phyloP scores from a whole-genome alignment of 2,113 vertebrate species.

The Corythaixoides concolor region DNA sequence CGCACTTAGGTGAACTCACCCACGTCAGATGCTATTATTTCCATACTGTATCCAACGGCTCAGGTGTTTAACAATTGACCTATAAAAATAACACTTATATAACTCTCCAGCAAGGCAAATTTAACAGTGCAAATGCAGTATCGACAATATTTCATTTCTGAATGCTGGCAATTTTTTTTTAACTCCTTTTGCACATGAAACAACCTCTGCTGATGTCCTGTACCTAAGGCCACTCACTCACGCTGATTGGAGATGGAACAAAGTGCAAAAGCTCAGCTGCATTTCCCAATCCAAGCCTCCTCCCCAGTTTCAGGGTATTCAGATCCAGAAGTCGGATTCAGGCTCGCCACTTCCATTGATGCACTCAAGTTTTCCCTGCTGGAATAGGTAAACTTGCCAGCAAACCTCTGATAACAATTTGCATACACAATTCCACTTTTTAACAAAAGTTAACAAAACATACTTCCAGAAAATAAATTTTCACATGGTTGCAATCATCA shows the following conservation, averaged over 20 bases:
- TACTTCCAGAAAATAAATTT: slow-evolving; percentile 42
- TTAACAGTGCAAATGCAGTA: slow-evolving; percentile 48
- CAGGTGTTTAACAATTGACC: slow-evolving; percentile 41
- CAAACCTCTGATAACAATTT: slow-evolving; percentile 2
- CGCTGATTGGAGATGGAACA: neutral
- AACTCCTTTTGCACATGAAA: neutral
- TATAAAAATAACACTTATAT: slow-evolving; percentile 57
- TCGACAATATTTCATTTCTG: neutral
- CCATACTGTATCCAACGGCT: neutral
- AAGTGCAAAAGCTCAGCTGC: slow-evolving; percentile 1
- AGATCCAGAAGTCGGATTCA: neutral
- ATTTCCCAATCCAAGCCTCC: neutral
- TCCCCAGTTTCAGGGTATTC: neutral
- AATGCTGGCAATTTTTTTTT: slow-evolving; percentile 21
- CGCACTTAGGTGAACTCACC: neutral
- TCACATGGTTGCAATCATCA: slow-evolving; percentile 54
- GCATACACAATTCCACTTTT: neutral
- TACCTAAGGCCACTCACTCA: slow-evolving; percentile 15
- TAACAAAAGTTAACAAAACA: slow-evolving; percentile 40
- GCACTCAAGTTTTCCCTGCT: slow-evolving; percentile 2
- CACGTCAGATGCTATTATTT: neutral
- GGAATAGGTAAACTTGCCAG: neutral
- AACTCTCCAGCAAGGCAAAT: slow-evolving; percentile 59
- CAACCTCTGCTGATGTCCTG: neutral
- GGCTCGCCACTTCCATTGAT: neutral